phyloP scores from a whole-genome alignment of 2,797 vertebrate genomes.

The Anolis apletophallus region DNA sequence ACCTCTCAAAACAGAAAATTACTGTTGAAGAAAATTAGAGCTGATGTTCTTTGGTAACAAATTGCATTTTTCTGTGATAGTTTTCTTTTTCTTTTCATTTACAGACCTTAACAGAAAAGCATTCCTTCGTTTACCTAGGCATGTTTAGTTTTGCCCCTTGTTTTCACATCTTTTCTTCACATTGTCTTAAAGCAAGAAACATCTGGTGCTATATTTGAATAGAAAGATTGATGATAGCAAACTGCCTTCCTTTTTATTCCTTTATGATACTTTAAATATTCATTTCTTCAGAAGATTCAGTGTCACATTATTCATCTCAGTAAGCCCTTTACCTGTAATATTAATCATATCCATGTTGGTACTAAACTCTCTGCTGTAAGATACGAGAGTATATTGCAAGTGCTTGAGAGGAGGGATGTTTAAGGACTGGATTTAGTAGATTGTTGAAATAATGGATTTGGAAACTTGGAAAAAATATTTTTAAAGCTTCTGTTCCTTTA shows the following conservation, averaged over 20 bases:
- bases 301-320: slow-evolving; percentile 26
- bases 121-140: background rate
- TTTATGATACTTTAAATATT: slow-evolving; percentile 30
- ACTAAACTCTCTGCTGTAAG: background rate
- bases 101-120: slow-evolving; percentile 12
- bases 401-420: background rate
- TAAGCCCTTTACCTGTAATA: slow-evolving; percentile 19
- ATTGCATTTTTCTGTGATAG: background rate
- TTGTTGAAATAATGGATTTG: background rate
- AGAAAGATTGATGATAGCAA: slow-evolving; percentile 4
- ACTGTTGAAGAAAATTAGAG: background rate
- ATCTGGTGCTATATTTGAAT: background rate
- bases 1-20: background rate
- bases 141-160: background rate
- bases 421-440: background rate
- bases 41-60: background rate
- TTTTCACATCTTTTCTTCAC: background rate
- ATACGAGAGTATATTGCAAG: slow-evolving; percentile 7
- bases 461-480: background rate
- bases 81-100: slow-evolving; percentile 12
- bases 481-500: background rate
- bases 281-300: background rate
- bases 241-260: slow-evolving; percentile 36
- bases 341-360: slow-evolving; percentile 23
- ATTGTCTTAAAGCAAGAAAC: background rate